These are phyloP conservation scores for Cryptocephalus moraei DNA, from an alignment of 2,888 invertebrate genomes.

Conservation along the genomic window DNA sequence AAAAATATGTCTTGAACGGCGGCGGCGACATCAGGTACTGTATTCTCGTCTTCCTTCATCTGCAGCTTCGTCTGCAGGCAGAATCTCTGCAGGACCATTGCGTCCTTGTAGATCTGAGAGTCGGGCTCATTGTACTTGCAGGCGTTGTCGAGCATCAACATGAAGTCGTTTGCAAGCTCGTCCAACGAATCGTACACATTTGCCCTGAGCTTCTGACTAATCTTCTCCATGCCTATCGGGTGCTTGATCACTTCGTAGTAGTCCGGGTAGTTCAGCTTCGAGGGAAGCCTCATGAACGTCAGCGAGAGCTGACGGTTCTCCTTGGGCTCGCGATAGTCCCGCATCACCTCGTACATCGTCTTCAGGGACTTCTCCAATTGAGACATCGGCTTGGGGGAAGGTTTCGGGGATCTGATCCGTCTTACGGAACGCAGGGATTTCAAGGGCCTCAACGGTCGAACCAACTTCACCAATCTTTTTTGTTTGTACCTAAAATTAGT, in stretches of 20 bases:
- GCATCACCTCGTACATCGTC: slow-evolving; percentile 78
- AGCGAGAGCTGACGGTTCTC: slow-evolving; percentile 81
- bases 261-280: slow-evolving; percentile 84
- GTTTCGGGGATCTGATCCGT: too few relatives aligned
- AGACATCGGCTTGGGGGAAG: slow-evolving; percentile 35
- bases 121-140: slow-evolving; percentile 97
- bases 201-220: slow-evolving; percentile 75
- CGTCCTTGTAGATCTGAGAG: slow-evolving; percentile 95
- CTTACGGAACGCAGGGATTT: too few relatives aligned
- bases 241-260: slow-evolving; percentile 95
- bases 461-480: slow-evolving; percentile 8
- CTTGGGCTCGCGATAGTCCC: slow-evolving; percentile 79
- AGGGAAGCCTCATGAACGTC: slow-evolving; percentile 92
- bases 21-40: slow-evolving; percentile 79
- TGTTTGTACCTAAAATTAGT: slow-evolving; percentile 32
- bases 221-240: slow-evolving; percentile 93
- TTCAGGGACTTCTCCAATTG: slow-evolving; percentile 68
- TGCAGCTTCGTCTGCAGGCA: slow-evolving; percentile 87
- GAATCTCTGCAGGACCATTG: slow-evolving; percentile 81
- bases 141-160: slow-evolving; percentile 92
- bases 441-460: too few relatives aligned
- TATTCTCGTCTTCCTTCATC: slow-evolving; percentile 69
- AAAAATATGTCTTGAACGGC: slow-evolving; percentile 86
- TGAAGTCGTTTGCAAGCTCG: slow-evolving; percentile 80
- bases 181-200: slow-evolving; percentile 70